These are phyloP conservation scores for Zaprionus taronus DNA, from an alignment of 1,140 invertebrate genomes.

Conservation along the genomic window DNA sequence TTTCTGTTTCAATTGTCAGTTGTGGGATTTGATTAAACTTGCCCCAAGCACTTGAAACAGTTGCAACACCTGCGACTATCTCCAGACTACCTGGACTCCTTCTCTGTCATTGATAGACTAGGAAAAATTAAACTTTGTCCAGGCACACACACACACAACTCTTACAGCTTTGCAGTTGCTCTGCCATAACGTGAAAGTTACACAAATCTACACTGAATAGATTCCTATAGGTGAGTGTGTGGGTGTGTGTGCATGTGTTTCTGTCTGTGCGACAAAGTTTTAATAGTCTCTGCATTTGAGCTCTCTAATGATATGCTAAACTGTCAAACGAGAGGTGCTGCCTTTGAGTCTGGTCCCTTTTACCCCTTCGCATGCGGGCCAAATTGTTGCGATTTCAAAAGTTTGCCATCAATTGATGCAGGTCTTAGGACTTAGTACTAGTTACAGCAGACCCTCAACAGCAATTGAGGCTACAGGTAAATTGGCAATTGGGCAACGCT, in stretches of 20 bases:
- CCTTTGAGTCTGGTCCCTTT: background rate
- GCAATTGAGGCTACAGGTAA: background rate
- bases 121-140: conserved; percentile 26
- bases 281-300: conserved; percentile 78
- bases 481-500: conserved; percentile 9
- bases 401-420: conserved; percentile 24
- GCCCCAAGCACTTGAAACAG: conserved; percentile 23
- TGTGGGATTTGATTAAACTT: conserved; percentile 36
- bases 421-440: background rate
- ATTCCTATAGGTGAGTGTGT: conserved; percentile 17
- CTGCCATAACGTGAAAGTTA: conserved; percentile 36
- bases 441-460: background rate
- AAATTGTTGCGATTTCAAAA: conserved; percentile 44
- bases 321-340: conserved; percentile 60
- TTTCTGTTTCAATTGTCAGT: conserved; percentile 37
- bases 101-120: conserved; percentile 2
- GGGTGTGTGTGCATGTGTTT: background rate
- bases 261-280: conserved; percentile 58
- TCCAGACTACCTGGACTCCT: background rate
- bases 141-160: conserved; percentile 8
- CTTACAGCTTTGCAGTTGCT: conserved; percentile 15
- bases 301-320: conserved; percentile 79
- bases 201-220: conserved; percentile 37
- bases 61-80: conserved; percentile 31
- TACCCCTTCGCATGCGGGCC: conserved; percentile 8